Evolutionary conservation across 2,113 vertebrate species (phyloP), one percentile per base, ranked within the genome.

Genomic region (Gadus chalcogrammus): DNA sequence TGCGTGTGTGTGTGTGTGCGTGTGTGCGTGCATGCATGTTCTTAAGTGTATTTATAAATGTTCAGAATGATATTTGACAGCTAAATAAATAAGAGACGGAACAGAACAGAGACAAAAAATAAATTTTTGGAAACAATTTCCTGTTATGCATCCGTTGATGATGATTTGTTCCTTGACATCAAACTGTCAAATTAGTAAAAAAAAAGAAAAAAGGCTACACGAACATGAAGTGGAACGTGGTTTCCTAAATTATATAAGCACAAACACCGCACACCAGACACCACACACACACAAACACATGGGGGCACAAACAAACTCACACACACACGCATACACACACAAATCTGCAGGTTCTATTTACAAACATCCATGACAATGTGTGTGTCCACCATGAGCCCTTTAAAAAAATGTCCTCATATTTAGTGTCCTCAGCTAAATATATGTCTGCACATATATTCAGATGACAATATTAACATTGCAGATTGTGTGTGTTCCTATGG

Each of bases 71-170:
- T 12, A 48, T 76, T 86, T 81, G 82, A 81, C 71, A 79, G 71
- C 70, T 82, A 76, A 78, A 85, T 84, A 83, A 87, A 89, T 84
- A 85, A 69, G 76, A 68, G 75, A 84, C 67, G 69, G 11, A 27
- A 1, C 42, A 89, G 83, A 85, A 74, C 69, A 68, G 76, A 68
- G 77, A 84, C 67, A 71, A 27, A 1, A 64, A 28, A 76, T 59
- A 67, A 0, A 3, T 48, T 42, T 24, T 42, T 42, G 38, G 1
- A 11, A 18, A 68, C 15, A 48, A 64, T 73, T 79, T 79, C 77
- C 75, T 82, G 38, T 42, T 48, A 48, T 13, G 42, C 67, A 72
- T 84, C 83, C 9, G 42, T 81, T 68, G 78, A 69, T 77, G 71
- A 83, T 70, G 74, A 81, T 79, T 72, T 69, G 69, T 72, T 55